These are phyloP conservation scores for Laothoe populi DNA, from an alignment of 2,888 invertebrate genomes.

Conservation along the genomic window DNA sequence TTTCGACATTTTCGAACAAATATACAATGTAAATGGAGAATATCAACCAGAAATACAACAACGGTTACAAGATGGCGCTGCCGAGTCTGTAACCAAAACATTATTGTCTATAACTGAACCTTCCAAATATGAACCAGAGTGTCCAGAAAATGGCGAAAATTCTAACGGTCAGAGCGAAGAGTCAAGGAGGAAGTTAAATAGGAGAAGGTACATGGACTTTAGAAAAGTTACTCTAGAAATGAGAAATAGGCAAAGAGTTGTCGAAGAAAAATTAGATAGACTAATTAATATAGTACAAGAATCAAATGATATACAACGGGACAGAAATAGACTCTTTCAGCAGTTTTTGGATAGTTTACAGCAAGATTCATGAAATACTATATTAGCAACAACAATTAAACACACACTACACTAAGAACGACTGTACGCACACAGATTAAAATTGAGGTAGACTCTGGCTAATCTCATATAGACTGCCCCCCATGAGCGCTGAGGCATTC, in stretches of 20 bases:
- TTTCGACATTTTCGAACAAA: conserved; percentile 74
- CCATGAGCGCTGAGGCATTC: too few relatives aligned
- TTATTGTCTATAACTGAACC: conserved; percentile 62
- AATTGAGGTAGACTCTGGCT: too few relatives aligned
- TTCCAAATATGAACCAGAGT: conserved; percentile 47
- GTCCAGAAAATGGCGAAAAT: conserved; percentile 55
- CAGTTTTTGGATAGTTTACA: conserved; percentile 69
- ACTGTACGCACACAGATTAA: too few relatives aligned
- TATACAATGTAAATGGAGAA: conserved; percentile 69
- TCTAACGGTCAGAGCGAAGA: conserved; percentile 60
- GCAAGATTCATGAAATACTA: conserved; percentile 41
- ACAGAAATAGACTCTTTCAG: conserved; percentile 73
- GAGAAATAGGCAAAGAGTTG: conserved; percentile 70
- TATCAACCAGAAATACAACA: conserved; percentile 73
- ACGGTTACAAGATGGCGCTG: conserved; percentile 64
- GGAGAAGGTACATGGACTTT: conserved; percentile 67
- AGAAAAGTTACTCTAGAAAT: conserved; percentile 72
- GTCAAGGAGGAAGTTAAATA: conserved; percentile 56
- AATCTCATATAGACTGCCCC: too few relatives aligned
- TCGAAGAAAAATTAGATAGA: conserved; percentile 77
- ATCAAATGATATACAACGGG: conserved; percentile 75
- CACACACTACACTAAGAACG: too few relatives aligned
- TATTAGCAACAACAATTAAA: too few relatives aligned
- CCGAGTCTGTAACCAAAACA: conserved; percentile 67
- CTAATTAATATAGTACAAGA: conserved; percentile 77